These are phyloP conservation scores for Lophotriccus pileatus DNA, from an alignment of 2,797 vertebrate genomes.

Conservation along the genomic window DNA sequence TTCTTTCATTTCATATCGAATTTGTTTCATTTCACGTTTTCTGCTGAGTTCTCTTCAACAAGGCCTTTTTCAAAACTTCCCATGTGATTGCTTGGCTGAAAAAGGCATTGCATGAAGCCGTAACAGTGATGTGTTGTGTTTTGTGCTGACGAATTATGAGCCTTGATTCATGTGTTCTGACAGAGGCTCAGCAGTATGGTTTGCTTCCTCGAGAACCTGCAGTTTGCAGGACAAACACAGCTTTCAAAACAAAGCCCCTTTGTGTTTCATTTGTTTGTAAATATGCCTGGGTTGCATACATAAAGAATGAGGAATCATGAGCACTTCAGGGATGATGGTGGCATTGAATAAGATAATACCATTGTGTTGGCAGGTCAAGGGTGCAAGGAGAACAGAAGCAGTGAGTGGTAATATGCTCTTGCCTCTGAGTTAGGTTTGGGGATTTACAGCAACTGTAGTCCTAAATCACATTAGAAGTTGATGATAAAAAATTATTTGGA, in stretches of 20 bases:
- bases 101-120: neutral
- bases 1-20: neutral
- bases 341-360: neutral
- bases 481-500: neutral
- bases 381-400: neutral
- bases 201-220: neutral
- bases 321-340: neutral
- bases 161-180: constrained; percentile 31
- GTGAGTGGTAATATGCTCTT: neutral
- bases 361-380: neutral
- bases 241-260: constrained; percentile 38
- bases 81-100: neutral
- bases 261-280: constrained; percentile 34
- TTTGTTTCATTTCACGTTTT: neutral
- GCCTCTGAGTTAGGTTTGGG: neutral
- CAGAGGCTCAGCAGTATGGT: neutral
- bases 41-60: neutral
- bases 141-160: constrained; percentile 17
- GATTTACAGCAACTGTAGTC: neutral
- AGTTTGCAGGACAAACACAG: neutral
- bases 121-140: neutral
- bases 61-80: constrained; percentile 20
- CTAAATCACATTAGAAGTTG: neutral
- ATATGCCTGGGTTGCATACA: neutral
- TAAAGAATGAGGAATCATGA: neutral